phyloP scores from a whole-genome alignment of 2,888 invertebrate genomes.

The Drosophila colorata region DNA sequence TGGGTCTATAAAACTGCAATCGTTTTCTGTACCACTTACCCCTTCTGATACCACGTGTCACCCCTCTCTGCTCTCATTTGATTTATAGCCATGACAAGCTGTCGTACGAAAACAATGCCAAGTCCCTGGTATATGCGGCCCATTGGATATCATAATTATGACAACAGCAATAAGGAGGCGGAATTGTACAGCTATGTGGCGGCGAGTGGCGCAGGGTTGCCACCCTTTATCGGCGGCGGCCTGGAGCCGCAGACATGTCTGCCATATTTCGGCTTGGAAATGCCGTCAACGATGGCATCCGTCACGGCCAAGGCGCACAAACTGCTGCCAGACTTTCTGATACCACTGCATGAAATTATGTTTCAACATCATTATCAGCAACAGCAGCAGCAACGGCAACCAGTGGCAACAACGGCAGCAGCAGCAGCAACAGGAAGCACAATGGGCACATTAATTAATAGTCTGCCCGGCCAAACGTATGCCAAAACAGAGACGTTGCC shows the following conservation, averaged over 20 bases:
- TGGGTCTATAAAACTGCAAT: conserved; percentile 76
- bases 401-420: conserved; percentile 46
- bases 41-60: background rate
- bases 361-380: conserved; percentile 74
- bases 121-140: conserved; percentile 79
- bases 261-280: conserved; percentile 76
- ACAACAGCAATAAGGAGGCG: conserved; percentile 45
- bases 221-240: conserved; percentile 38
- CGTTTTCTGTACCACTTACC: conserved; percentile 3
- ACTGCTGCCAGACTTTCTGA: conserved; percentile 77
- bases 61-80: conserved; percentile 19
- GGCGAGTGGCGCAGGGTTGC: conserved; percentile 33
- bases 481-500: conserved; percentile 63
- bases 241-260: conserved; percentile 73
- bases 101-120: conserved; percentile 70
- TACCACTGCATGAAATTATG: conserved; percentile 81
- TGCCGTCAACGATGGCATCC: conserved; percentile 47
- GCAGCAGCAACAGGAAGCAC: conserved; percentile 41
- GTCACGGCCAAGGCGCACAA: conserved; percentile 54
- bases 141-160: conserved; percentile 77
- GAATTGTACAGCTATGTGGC: conserved; percentile 56
- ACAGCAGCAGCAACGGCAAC: conserved; percentile 57
- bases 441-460: conserved; percentile 66
- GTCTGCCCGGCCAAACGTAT: conserved; percentile 46
- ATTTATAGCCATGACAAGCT: conserved; percentile 74